These are phyloP conservation scores for Tetranychus cinnabarinus DNA, from an alignment of 1,140 invertebrate genomes.

Conservation along the genomic window DNA sequence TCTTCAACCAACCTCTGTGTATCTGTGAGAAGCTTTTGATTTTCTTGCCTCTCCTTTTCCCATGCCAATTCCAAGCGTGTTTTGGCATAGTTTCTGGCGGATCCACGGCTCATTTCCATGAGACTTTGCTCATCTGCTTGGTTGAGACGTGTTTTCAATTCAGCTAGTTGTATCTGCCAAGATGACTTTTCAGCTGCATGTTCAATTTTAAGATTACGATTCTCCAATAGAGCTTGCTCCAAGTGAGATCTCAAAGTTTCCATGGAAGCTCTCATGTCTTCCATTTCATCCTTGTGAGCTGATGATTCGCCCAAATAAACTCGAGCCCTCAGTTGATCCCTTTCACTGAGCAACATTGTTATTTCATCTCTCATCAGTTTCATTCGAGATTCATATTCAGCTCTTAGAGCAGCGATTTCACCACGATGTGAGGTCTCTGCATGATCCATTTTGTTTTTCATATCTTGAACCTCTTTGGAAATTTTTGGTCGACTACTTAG, in stretches of 20 bases:
- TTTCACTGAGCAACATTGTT: slow-evolving; percentile 39
- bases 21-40: slow-evolving; percentile 64
- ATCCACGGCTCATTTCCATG: slow-evolving; percentile 17
- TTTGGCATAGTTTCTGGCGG: slow-evolving; percentile 55
- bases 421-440: slow-evolving; percentile 54
- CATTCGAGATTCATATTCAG: slow-evolving; percentile 65
- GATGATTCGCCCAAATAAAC: slow-evolving; percentile 11
- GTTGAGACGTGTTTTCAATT: slow-evolving; percentile 71
- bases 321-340: slow-evolving; percentile 10
- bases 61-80: slow-evolving; percentile 76
- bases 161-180: slow-evolving; percentile 62
- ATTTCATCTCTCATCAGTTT: slow-evolving; percentile 62
- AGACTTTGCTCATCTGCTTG: slow-evolving; percentile 36
- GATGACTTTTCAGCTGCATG: slow-evolving; percentile 62
- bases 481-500: slow-evolving; percentile 1
- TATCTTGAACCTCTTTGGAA: slow-evolving; percentile 26
- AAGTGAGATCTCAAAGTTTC: slow-evolving; percentile 53
- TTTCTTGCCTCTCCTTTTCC: slow-evolving; percentile 82
- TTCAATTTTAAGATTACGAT: slow-evolving; percentile 64
- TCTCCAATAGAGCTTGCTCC: slow-evolving; percentile 50
- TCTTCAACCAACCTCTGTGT: slow-evolving; percentile 71
- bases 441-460: slow-evolving; percentile 32
- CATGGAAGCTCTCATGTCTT: slow-evolving; percentile 48
- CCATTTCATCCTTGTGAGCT: slow-evolving; percentile 5
- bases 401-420: slow-evolving; percentile 57